A percentile compares a stretch with the other conserved stretches of the same genome.
phyloP scores from a whole-genome alignment of 92 coral and sea anemone species.

The Heteractis magnifica region DNA sequence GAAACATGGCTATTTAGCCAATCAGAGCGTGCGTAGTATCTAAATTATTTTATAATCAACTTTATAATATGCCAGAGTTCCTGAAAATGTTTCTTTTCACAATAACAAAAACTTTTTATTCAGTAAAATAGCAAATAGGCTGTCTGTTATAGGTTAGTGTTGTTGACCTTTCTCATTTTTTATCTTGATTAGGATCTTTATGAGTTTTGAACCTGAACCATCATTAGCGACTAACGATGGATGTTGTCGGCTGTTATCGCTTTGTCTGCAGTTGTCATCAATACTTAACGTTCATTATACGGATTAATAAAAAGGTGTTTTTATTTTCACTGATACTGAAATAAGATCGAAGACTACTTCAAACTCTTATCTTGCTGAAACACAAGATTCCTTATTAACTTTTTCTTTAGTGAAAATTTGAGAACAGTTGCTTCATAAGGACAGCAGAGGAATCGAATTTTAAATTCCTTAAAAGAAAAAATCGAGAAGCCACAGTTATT shows the following conservation, averaged over 20 bases:
- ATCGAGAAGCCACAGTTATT: neutral
- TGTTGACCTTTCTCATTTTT: neutral
- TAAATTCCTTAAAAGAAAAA: neutral
- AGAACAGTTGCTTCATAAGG: no score
- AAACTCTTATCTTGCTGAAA: neutral
- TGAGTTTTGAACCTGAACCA: neutral
- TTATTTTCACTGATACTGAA: neutral
- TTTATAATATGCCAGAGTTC: no score
- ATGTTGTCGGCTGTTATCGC: neutral
- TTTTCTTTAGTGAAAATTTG: neutral
- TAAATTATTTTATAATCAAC: no score
- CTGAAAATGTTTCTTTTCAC: neutral
- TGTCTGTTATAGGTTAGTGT: neutral
- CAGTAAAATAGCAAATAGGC: neutral
- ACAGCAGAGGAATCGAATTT: neutral
- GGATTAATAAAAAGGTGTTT: neutral
- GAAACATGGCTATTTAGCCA: no score
- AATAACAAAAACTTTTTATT: neutral
- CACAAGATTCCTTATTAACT: neutral
- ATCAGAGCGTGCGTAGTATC: no score
- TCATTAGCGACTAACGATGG: neutral
- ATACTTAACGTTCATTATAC: conserved; percentile 1
- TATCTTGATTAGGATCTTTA: neutral
- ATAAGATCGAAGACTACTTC: neutral
- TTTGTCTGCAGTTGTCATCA: neutral